These are phyloP conservation scores for Pelosia muscerda DNA, from an alignment of 2,888 invertebrate species.

Conservation along the genomic window DNA sequence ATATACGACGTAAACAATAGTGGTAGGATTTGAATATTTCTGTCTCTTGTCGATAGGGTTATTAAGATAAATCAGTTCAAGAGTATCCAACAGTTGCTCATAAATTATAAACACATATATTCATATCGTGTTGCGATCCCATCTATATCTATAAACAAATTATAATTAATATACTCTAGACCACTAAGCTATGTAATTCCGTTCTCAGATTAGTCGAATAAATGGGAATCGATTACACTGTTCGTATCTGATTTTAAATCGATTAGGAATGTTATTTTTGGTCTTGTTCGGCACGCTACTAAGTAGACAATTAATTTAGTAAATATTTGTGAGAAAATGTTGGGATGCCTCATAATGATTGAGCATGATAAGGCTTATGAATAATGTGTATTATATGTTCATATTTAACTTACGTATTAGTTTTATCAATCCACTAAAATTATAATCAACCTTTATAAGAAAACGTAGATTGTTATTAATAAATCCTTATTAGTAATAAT, in stretches of 20 bases:
- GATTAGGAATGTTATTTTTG: constrained; percentile 37
- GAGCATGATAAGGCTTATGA: background rate
- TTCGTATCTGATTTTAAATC: constrained; percentile 45
- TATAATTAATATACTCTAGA: constrained; percentile 61
- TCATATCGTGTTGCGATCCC: constrained; percentile 66
- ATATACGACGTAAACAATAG: constrained; percentile 58
- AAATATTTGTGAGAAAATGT: background rate
- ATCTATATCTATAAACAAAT: constrained; percentile 58
- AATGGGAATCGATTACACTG: constrained; percentile 43
- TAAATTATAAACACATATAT: constrained; percentile 65
- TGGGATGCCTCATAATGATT: background rate
- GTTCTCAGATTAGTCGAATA: constrained; percentile 40
- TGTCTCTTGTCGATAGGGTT: constrained; percentile 72
- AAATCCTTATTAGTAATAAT: too few relatives aligned
- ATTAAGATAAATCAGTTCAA: constrained; percentile 79
- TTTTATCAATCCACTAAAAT: background rate
- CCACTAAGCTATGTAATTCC: constrained; percentile 56
- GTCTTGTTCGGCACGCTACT: constrained; percentile 18
- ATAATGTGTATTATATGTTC: background rate
- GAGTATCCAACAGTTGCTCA: constrained; percentile 61
- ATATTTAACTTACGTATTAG: background rate
- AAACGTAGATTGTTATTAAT: background rate
- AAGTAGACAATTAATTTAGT: constrained; percentile 17
- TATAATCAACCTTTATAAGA: background rate
- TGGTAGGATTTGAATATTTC: constrained; percentile 56